Evolutionary conservation across 2,888 invertebrate genomes (phyloP).

Genomic region (Crocallis elinguaria): DNA sequence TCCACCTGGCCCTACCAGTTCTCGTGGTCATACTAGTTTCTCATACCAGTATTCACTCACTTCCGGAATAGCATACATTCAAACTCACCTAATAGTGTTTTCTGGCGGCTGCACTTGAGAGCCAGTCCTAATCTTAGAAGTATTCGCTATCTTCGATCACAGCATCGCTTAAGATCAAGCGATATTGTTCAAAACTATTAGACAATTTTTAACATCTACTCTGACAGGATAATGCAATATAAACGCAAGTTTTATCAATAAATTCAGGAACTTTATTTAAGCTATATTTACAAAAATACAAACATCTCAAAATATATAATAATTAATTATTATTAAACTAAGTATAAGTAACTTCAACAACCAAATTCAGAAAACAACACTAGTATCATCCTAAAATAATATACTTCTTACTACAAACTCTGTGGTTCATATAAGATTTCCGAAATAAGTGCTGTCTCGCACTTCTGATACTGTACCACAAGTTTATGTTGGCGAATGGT

Average conservation of each 20-base stretch:
- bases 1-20: no score
- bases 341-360: slow-evolving; percentile 64
- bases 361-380: slow-evolving; percentile 35
- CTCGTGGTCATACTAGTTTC: no score
- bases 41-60: no score
- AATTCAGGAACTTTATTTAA: slow-evolving; percentile 83
- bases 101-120: no score
- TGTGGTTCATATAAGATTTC: not conserved
- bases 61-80: no score
- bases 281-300: slow-evolving; percentile 82
- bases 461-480: no score
- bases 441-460: not conserved
- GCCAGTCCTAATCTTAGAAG: no score
- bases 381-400: slow-evolving; percentile 16
- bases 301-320: slow-evolving; percentile 75
- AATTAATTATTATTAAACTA: slow-evolving; percentile 56
- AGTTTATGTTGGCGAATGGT: no score
- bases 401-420: slow-evolving; percentile 3
- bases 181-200: not conserved
- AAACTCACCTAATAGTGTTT: no score
- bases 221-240: not conserved
- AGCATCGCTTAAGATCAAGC: no score
- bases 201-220: not conserved
- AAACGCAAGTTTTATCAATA: slow-evolving; percentile 29
- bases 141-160: no score